Percentiles rank a stretch among this genome's conserved stretches.
Conservation (phyloP, 1,140 invertebrate genomes). For the Helicorthomorpha holstii region DNA sequence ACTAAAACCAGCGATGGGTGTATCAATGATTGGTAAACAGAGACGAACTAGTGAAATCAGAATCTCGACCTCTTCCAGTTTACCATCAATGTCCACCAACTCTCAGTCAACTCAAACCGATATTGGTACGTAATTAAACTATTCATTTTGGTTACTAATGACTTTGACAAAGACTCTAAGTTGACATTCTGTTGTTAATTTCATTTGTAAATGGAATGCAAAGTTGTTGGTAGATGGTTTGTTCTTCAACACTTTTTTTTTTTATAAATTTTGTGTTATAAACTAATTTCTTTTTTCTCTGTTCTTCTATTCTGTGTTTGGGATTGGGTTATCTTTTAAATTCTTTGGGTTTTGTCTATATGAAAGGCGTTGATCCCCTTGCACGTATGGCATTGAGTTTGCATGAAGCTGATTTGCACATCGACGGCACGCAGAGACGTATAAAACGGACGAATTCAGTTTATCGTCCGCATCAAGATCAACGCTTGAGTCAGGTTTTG, state of each 20-base stretch:
- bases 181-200: too few species aligned
- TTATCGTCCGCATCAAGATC: background rate
- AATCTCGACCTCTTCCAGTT: background rate
- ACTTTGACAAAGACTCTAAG: too few species aligned
- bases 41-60: constrained; percentile 11
- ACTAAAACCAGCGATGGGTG: constrained; percentile 19
- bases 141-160: too few species aligned
- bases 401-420: background rate
- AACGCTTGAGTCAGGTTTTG: background rate
- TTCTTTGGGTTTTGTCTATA: background rate
- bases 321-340: too few species aligned
- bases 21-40: constrained; percentile 22
- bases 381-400: background rate
- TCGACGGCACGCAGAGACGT: background rate
- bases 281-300: too few species aligned
- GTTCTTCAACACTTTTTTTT: too few species aligned
- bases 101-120: constrained; percentile 5
- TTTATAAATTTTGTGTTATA: too few species aligned
- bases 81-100: background rate
- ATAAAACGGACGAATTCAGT: background rate
- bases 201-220: too few species aligned
- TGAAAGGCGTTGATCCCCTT: background rate
- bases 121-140: background rate
- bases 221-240: too few species aligned
- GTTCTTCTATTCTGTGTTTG: too few species aligned